phyloP scores from a whole-genome alignment of 2,888 invertebrate species.

The Halictus ligatus region DNA sequence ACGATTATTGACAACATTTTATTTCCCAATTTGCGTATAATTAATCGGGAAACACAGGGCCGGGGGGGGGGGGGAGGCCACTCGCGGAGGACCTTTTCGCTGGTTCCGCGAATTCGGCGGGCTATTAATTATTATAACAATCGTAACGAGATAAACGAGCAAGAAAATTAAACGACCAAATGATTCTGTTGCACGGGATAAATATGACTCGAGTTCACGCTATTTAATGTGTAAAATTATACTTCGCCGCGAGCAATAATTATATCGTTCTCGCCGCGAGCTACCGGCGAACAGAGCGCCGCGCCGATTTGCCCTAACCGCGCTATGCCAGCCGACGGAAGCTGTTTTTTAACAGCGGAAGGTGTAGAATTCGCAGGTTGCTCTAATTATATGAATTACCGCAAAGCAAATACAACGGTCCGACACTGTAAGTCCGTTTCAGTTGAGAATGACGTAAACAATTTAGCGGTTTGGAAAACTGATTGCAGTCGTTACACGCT shows the following conservation, averaged over 20 bases:
- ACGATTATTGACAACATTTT: conserved; percentile 19
- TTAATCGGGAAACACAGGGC: conserved; percentile 5
- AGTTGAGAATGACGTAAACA: not conserved
- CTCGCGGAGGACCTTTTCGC: not conserved
- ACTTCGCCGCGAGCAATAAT: conserved; percentile 7
- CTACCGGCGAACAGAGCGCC: not conserved
- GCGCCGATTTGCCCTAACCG: not conserved
- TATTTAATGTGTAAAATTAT: conserved; percentile 31
- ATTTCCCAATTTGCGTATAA: conserved; percentile 21
- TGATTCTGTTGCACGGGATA: conserved; percentile 16
- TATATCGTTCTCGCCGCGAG: conserved; percentile 1
- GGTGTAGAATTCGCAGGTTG: not conserved
- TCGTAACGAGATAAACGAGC: conserved; percentile 18
- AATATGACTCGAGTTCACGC: conserved; percentile 1
- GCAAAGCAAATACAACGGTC: not conserved
- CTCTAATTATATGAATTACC: conserved; percentile 32
- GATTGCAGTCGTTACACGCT: not conserved
- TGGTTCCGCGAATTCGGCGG: conserved; percentile 1
- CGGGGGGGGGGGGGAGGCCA: too few relatives aligned
- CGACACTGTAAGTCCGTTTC: not conserved
- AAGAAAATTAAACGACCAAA: conserved; percentile 30
- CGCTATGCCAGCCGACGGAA: conserved; percentile 7
- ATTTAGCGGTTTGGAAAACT: not conserved
- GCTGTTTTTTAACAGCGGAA: conserved; percentile 21
- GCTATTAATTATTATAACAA: conserved; percentile 28